Percentiles rank a stretch among this genome's conserved stretches.
Conservation (phyloP, 1,140 invertebrate species). For the Paralvinella palmiformis region DNA sequence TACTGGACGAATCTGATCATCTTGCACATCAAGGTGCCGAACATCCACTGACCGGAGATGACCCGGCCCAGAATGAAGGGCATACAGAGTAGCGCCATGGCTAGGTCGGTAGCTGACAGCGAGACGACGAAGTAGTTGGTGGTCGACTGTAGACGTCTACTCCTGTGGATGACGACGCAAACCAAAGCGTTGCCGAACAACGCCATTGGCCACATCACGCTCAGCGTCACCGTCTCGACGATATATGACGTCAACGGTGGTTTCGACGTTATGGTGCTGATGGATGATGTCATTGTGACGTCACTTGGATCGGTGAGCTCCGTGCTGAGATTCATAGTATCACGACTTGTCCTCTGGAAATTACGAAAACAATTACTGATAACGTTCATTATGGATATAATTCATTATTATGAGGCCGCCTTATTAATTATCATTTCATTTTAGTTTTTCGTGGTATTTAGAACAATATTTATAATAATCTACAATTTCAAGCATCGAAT, state of each 20-base stretch:
- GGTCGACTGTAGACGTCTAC: slow-evolving; percentile 38
- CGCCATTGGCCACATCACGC: slow-evolving; percentile 26
- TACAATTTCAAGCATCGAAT: no score
- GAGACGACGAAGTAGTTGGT: slow-evolving; percentile 42
- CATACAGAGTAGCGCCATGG: slow-evolving; percentile 21
- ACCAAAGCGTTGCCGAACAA: slow-evolving; percentile 34
- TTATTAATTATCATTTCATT: no score
- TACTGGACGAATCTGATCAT: slow-evolving; percentile 31
- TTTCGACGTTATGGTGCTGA: no score
- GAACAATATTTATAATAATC: no score
- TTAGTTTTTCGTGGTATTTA: no score
- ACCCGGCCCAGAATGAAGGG: slow-evolving; percentile 27
- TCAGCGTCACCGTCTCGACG: slow-evolving; percentile 24
- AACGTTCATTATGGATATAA: no score
- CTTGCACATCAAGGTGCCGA: slow-evolving; percentile 32
- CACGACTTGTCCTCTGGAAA: no score
- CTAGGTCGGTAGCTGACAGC: slow-evolving; percentile 29
- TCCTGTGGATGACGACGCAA: slow-evolving; percentile 35
- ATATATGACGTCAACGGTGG: slow-evolving; percentile 4
- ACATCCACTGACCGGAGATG: slow-evolving; percentile 26
- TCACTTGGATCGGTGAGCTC: no score
- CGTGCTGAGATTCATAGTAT: no score
- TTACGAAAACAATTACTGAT: no score
- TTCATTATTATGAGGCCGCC: no score
- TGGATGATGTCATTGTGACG: no score